phyloP scores from a whole-genome alignment of 2,113 vertebrate species.

The Amblyopsis rosae region DNA sequence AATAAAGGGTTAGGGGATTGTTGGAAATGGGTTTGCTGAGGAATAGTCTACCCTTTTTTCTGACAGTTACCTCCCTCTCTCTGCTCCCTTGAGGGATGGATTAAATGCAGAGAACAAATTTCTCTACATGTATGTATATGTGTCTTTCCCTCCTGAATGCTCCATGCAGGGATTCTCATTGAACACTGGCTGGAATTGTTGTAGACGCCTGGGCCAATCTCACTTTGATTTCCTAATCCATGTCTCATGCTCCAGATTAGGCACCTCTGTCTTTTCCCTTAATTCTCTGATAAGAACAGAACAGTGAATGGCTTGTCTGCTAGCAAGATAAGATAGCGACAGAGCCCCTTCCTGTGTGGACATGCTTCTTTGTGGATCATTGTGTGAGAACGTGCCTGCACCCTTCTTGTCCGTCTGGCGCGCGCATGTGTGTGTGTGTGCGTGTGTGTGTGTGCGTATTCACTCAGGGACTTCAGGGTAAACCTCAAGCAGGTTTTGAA shows the following conservation, averaged over 20 bases:
- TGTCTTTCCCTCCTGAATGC: slow-evolving; percentile 35
- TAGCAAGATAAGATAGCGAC: slow-evolving; percentile 52
- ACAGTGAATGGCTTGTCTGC: slow-evolving; percentile 53
- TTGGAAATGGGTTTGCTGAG: slow-evolving; percentile 51
- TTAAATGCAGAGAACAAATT: too few relatives aligned
- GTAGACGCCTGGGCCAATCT: slow-evolving; percentile 70
- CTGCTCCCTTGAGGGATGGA: too few relatives aligned
- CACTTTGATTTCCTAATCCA: slow-evolving; percentile 79
- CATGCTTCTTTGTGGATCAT: slow-evolving; percentile 39
- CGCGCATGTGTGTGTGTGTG: not conserved
- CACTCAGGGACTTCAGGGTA: slow-evolving; percentile 11
- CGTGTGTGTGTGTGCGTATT: not conserved
- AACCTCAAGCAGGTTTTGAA: slow-evolving; percentile 67
- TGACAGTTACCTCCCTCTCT: not conserved
- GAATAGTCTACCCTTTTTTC: slow-evolving; percentile 15
- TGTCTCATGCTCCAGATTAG: slow-evolving; percentile 74
- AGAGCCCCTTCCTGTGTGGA: slow-evolving; percentile 54
- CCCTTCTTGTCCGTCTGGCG: slow-evolving; percentile 9
- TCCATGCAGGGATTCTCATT: slow-evolving; percentile 45
- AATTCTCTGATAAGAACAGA: slow-evolving; percentile 75
- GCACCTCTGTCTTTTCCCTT: slow-evolving; percentile 73
- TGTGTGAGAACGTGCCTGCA: slow-evolving; percentile 9
- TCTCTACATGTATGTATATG: not conserved
- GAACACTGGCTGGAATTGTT: slow-evolving; percentile 59
- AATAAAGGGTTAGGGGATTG: slow-evolving; percentile 39